Percentiles rank a stretch among this genome's conserved stretches.
These are phyloP conservation scores for Microchirus variegatus DNA, from an alignment of 2,797 vertebrate genomes.

Conservation along the genomic window DNA sequence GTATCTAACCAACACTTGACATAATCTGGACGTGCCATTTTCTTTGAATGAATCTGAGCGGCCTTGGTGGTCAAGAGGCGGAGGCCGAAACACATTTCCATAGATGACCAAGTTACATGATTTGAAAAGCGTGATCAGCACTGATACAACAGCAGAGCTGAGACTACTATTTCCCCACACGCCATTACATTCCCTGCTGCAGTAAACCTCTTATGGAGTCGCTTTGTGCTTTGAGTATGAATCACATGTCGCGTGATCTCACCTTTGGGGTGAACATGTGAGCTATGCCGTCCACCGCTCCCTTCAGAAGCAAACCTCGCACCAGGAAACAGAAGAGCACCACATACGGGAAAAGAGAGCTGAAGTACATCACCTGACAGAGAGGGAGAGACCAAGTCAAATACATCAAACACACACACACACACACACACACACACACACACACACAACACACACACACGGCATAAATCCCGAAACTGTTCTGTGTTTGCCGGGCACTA, in stretches of 20 bases:
- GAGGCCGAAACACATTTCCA: conserved; percentile 15
- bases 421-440: conserved; percentile 9
- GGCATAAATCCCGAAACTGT: conserved; percentile 33
- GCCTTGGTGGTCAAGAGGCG: conserved; percentile 6
- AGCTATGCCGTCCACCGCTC: conserved; percentile 93
- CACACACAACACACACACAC: conserved; percentile 16
- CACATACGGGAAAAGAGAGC: conserved; percentile 96
- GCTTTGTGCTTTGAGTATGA: not conserved
- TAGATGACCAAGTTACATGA: conserved; percentile 6
- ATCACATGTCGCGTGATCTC: conserved; percentile 39
- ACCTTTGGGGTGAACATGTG: conserved; percentile 99
- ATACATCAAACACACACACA: conserved; percentile 22
- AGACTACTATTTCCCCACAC: too few relatives aligned
- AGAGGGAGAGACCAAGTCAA: conserved; percentile 41
- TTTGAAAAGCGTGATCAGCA: not conserved
- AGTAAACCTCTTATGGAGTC: not conserved
- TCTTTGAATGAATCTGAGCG: conserved; percentile 18
- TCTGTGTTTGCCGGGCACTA: conserved; percentile 44
- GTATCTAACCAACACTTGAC: conserved; percentile 24
- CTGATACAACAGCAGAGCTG: too few relatives aligned
- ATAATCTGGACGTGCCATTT: conserved; percentile 9
- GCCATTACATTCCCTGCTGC: not conserved
- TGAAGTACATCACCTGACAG: conserved; percentile 98
- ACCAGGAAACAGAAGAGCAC: conserved; percentile 97
- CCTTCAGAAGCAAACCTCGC: conserved; percentile 90